These are phyloP conservation scores for Stigmatopora argus DNA, from an alignment of 2,113 vertebrate genomes.

Conservation along the genomic window DNA sequence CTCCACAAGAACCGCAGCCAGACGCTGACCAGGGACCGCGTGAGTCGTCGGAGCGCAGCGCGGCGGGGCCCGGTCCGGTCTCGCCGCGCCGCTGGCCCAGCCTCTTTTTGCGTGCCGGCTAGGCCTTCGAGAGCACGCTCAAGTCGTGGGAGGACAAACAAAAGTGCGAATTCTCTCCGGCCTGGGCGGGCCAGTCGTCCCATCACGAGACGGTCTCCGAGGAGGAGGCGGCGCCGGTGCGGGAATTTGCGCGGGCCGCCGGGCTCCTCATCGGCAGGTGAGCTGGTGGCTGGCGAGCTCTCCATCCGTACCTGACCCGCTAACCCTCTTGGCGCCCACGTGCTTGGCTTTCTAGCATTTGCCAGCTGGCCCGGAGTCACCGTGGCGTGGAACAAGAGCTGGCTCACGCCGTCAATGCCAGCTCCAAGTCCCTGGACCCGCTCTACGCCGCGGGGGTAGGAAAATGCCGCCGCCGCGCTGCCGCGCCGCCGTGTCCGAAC, in stretches of 20 bases:
- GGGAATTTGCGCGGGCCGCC: slow-evolving; percentile 84
- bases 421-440: slow-evolving; percentile 91
- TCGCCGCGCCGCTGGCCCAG: neutral
- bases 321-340: too few relatives aligned
- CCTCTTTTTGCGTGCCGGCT: neutral
- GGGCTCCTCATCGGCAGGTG: slow-evolving; percentile 90
- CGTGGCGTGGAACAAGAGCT: slow-evolving; percentile 92
- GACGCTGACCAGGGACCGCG: slow-evolving; percentile 90
- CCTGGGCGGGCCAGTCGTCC: slow-evolving; percentile 61
- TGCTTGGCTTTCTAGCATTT: slow-evolving; percentile 73
- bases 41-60: slow-evolving; percentile 47
- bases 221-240: slow-evolving; percentile 85
- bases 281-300: neutral
- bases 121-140: slow-evolving; percentile 94
- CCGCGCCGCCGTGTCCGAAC: neutral
- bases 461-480: neutral
- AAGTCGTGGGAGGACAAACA: slow-evolving; percentile 99
- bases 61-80: rapidly evolving
- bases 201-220: slow-evolving; percentile 86
- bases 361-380: slow-evolving; percentile 86
- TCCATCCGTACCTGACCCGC: too few relatives aligned
- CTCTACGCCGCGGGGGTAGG: slow-evolving; percentile 82
- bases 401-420: slow-evolving; percentile 95
- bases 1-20: slow-evolving; percentile 96
- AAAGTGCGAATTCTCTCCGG: slow-evolving; percentile 83